These are phyloP conservation scores for Clarias macrocephalus DNA, from an alignment of 2,113 vertebrate genomes.

Conservation along the genomic window DNA sequence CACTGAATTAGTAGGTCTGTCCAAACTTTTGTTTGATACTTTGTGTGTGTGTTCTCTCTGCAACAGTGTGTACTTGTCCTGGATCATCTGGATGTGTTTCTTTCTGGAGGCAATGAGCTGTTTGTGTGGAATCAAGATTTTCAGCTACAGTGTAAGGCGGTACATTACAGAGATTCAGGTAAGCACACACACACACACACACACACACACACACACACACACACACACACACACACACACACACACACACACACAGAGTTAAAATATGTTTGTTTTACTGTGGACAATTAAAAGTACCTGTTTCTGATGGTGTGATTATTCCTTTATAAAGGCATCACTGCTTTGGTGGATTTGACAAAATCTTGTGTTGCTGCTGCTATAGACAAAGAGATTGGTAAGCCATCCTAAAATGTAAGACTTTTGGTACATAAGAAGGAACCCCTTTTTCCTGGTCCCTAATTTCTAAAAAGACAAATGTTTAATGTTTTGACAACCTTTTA, in stretches of 20 bases:
- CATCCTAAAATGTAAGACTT: background rate
- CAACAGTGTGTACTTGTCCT: constrained; percentile 86
- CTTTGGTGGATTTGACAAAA: constrained; percentile 86
- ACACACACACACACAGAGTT: constrained; percentile 11
- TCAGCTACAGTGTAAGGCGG: constrained; percentile 84
- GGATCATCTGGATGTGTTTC: constrained; percentile 81
- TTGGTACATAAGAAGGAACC: background rate
- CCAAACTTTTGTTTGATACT: too few species aligned
- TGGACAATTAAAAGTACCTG: background rate
- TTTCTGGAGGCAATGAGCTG: constrained; percentile 88
- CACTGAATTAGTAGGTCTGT: too few species aligned
- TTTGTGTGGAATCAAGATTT: constrained; percentile 90
- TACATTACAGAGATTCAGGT: constrained; percentile 87
- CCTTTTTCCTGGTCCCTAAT: background rate
- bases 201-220: too few species aligned
- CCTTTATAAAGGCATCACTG: constrained; percentile 76
- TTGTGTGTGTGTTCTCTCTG: constrained; percentile 41
- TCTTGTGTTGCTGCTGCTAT: constrained; percentile 86
- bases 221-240: too few species aligned
- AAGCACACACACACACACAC: constrained; percentile 45
- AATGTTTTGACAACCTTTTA: background rate
- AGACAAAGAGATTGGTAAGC: constrained; percentile 85
- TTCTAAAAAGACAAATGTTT: background rate
- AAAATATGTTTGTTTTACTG: background rate
- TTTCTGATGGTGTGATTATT: background rate